Percentiles rank a stretch among this genome's conserved stretches.
Conservation (phyloP, 2,888 invertebrate species). For the Thalpophila matura region DNA sequence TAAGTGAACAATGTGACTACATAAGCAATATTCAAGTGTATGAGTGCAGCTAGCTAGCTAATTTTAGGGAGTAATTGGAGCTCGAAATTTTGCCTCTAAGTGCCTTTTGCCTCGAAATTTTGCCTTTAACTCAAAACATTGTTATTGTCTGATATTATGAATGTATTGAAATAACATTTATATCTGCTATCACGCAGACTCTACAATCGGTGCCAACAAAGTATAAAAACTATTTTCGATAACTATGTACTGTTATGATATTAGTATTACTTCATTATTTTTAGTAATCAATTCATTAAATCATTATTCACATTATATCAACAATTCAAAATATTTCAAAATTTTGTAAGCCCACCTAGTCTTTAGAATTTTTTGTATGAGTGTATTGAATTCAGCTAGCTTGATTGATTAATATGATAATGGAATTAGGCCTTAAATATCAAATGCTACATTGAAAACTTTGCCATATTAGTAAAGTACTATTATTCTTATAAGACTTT, state of each 20-base stretch:
- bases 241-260: constrained; percentile 66
- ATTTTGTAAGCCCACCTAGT: constrained; percentile 89
- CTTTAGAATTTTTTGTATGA: constrained; percentile 83
- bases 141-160: constrained; percentile 38
- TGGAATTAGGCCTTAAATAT: constrained; percentile 82
- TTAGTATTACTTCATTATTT: constrained; percentile 68
- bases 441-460: constrained; percentile 90
- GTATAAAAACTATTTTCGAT: constrained; percentile 70
- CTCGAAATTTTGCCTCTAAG: constrained; percentile 64
- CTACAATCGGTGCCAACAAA: constrained; percentile 73
- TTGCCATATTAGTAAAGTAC: constrained; percentile 91
- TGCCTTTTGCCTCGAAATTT: constrained; percentile 70
- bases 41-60: constrained; percentile 79
- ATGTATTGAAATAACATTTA: constrained; percentile 37
- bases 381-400: constrained; percentile 81
- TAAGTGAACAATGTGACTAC: constrained; percentile 71
- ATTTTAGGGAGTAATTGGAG: constrained; percentile 68
- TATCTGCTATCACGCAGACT: constrained; percentile 39
- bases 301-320: constrained; percentile 64
- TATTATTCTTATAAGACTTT: constrained; percentile 88
- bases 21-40: constrained; percentile 72
- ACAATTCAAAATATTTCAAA: constrained; percentile 74
- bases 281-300: constrained; percentile 61
- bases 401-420: constrained; percentile 78
- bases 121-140: constrained; percentile 62